A percentile compares a stretch with the other conserved stretches of the same genome.
phyloP scores from a whole-genome alignment of 2,113 vertebrate species.

The Phaethornis superciliosus region DNA sequence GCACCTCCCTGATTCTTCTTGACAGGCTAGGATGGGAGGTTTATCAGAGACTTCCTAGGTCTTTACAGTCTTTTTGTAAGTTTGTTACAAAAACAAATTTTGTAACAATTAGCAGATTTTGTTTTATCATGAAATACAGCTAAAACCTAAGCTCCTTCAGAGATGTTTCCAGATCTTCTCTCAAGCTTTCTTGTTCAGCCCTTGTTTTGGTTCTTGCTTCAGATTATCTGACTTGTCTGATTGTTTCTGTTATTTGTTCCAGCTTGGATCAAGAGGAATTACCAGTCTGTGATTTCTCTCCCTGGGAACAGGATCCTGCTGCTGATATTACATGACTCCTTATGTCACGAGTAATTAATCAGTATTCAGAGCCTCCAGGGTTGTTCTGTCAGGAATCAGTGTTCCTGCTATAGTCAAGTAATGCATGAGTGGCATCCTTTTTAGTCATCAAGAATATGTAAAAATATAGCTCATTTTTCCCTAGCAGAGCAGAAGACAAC shows the following conservation, averaged over 20 bases:
- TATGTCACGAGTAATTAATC: constrained; percentile 49
- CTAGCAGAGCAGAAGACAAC: not conserved
- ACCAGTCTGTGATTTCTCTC: not conserved
- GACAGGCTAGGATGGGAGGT: rapidly evolving
- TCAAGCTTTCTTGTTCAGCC: not conserved
- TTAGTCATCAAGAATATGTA: not conserved
- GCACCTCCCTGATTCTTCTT: rapidly evolving
- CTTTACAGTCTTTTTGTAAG: not conserved
- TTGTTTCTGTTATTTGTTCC: not conserved
- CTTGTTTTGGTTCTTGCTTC: not conserved
- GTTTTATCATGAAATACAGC: not conserved
- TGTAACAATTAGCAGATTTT: not conserved
- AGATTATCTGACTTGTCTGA: not conserved
- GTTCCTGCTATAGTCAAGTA: not conserved
- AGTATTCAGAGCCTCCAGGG: not conserved
- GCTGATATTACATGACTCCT: constrained; percentile 20
- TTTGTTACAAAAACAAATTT: too few relatives aligned
- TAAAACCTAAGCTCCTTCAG: not conserved
- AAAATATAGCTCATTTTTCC: not conserved
- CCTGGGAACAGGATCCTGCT: not conserved
- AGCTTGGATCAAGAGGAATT: constrained; percentile 48
- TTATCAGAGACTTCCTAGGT: rapidly evolving
- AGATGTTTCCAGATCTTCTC: not conserved
- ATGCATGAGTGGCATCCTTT: constrained; percentile 31
- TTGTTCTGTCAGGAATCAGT: constrained; percentile 17